phyloP scores from a whole-genome alignment of 2,888 invertebrate genomes.

The Cosmia trapezina region DNA sequence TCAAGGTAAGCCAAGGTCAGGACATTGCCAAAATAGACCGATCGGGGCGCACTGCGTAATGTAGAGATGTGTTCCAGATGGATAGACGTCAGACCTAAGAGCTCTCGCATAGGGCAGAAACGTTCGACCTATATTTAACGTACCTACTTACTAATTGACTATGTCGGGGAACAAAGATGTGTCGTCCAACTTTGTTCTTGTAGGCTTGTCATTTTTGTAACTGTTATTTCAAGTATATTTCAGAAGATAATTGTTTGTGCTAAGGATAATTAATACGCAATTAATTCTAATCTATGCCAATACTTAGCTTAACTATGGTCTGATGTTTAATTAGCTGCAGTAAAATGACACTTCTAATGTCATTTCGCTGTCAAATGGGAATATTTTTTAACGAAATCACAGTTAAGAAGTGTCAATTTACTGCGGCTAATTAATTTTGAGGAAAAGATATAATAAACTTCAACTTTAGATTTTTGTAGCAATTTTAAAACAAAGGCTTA shows the following conservation, averaged over 20 bases:
- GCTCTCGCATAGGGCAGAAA: not conserved
- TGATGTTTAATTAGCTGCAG: no score
- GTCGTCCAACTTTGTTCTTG: not conserved
- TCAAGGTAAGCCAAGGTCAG: conserved; percentile 79
- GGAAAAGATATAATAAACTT: no score
- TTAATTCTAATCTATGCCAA: not conserved
- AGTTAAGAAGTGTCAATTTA: no score
- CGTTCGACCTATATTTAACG: no score
- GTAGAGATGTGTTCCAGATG: conserved; percentile 25
- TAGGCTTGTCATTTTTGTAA: not conserved
- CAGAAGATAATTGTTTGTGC: no score
- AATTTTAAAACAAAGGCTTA: no score
- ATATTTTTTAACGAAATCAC: no score
- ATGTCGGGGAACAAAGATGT: not conserved
- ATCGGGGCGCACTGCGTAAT: conserved; percentile 53
- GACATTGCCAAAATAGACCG: conserved; percentile 57
- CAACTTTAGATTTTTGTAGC: no score
- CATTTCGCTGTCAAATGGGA: no score
- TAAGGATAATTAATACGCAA: not conserved
- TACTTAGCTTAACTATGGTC: no score
- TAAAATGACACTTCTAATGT: no score
- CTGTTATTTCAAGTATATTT: not conserved
- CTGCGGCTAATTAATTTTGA: no score
- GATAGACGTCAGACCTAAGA: conserved; percentile 13
- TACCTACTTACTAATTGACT: not conserved